Evolutionary conservation across 2,797 vertebrate genomes (phyloP).

Genomic region (Nannoperca obscura): DNA sequence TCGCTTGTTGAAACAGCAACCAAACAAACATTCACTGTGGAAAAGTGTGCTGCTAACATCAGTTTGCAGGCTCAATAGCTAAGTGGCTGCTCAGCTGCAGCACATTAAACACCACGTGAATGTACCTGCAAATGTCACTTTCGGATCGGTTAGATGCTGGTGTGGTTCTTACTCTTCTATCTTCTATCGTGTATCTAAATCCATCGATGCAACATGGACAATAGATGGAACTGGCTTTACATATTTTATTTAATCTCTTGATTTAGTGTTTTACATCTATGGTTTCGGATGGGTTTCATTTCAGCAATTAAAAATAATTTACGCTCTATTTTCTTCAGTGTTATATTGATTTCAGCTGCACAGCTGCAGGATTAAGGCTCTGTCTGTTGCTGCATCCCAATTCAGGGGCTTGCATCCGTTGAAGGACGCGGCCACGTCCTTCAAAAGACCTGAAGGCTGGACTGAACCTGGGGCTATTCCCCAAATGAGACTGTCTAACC

Average conservation of each 20-base stretch:
- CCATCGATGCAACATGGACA: neutral
- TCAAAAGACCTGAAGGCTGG: conserved; percentile 29
- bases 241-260: neutral
- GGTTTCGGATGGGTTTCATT: conserved; percentile 10
- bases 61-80: neutral
- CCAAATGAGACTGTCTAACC: conserved; percentile 25
- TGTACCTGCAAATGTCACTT: neutral
- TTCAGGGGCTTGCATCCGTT: conserved; percentile 1
- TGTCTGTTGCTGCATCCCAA: conserved; percentile 7
- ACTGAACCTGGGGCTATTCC: conserved; percentile 19
- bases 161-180: neutral
- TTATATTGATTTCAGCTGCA: conserved; percentile 16
- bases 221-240: neutral
- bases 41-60: neutral
- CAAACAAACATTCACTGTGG: neutral
- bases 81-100: neutral
- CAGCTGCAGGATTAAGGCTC: conserved; percentile 15
- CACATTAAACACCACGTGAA: neutral
- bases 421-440: conserved; percentile 38
- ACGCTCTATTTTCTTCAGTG: conserved; percentile 1
- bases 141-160: neutral
- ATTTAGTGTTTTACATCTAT: neutral
- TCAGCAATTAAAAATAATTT: neutral
- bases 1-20: neutral
- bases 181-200: neutral